Evolutionary conservation across 2,797 vertebrate genomes (phyloP).

Genomic region (Spinus olivaceus): DNA sequence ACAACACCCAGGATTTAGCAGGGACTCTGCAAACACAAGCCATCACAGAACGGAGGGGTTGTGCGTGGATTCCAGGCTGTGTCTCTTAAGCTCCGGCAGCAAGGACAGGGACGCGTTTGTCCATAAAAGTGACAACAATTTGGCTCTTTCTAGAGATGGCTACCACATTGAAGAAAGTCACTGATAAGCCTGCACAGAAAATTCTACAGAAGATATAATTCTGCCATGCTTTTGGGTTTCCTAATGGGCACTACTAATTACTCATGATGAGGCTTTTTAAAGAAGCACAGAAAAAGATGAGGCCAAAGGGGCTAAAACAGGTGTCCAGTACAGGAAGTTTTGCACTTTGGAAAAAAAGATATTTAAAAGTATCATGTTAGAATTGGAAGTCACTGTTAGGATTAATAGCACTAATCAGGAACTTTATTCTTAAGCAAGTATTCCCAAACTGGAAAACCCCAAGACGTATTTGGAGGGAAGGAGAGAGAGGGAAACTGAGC

Average conservation of each 20-base stretch:
- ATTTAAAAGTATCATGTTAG: constrained; percentile 29
- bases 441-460: constrained; percentile 67
- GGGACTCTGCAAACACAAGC: background rate
- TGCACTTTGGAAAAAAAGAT: constrained; percentile 37
- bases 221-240: background rate
- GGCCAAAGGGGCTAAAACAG: constrained; percentile 17
- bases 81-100: background rate
- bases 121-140: background rate
- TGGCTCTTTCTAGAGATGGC: background rate
- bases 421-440: constrained; percentile 65
- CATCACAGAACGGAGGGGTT: background rate
- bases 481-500: constrained; percentile 69
- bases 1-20: background rate
- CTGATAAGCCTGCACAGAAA: background rate
- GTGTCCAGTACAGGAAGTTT: constrained; percentile 50
- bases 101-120: background rate
- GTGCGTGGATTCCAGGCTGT: background rate
- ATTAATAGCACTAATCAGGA: constrained; percentile 66
- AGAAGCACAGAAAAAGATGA: constrained; percentile 45
- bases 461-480: constrained; percentile 61
- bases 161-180: background rate
- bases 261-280: background rate
- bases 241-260: background rate
- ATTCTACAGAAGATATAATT: constrained; percentile 5
- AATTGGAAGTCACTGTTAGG: constrained; percentile 55